Percentiles rank a stretch among this genome's conserved stretches.
Conservation (phyloP, 2,888 invertebrate genomes). For the Eupithecia subumbrata region DNA sequence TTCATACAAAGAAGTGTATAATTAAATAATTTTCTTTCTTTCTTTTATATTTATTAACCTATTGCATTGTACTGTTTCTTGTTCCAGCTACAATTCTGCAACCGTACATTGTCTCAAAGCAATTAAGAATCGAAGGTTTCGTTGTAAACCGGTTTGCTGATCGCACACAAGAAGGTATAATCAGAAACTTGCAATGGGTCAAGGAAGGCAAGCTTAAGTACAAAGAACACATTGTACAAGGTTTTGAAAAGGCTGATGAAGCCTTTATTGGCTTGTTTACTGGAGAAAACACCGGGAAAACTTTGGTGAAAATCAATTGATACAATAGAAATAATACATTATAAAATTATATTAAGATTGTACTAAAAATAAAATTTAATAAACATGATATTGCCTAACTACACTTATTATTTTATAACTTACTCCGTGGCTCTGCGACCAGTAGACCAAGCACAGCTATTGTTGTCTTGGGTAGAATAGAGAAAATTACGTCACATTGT, state of each 20-base stretch:
- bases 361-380: slow-evolving; percentile 10
- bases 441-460: neutral
- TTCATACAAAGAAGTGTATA: neutral
- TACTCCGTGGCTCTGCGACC: neutral
- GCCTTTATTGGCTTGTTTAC: slow-evolving; percentile 85
- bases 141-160: slow-evolving; percentile 77
- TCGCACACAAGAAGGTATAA: slow-evolving; percentile 84
- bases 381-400: neutral
- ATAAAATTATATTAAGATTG: slow-evolving; percentile 18
- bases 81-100: slow-evolving; percentile 76
- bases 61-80: slow-evolving; percentile 16
- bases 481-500: neutral
- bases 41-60: too few species aligned
- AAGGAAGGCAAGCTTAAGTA: slow-evolving; percentile 87
- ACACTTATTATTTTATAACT: neutral
- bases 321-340: slow-evolving; percentile 42
- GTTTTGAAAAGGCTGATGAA: slow-evolving; percentile 86
- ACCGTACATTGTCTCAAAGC: slow-evolving; percentile 79
- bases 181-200: slow-evolving; percentile 85
- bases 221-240: slow-evolving; percentile 86
- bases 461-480: neutral
- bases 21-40: too few species aligned
- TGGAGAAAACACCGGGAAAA: slow-evolving; percentile 87
- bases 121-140: slow-evolving; percentile 87
- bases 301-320: slow-evolving; percentile 82